Evolutionary conservation across 2,888 invertebrate species (phyloP).

Genomic region (Ennomos quercinarius): DNA sequence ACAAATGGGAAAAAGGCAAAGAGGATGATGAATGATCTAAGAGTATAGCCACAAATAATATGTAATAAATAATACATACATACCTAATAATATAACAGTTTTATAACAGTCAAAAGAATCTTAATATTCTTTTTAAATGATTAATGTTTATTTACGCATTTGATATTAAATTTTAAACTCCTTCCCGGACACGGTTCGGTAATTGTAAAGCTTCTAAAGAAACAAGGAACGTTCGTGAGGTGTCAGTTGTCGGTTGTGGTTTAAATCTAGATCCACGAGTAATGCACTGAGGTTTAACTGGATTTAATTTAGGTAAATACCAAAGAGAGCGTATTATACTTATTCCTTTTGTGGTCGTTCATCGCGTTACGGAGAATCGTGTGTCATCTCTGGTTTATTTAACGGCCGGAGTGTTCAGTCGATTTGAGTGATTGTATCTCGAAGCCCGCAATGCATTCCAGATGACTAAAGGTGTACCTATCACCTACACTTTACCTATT

Average conservation of each 20-base stretch:
- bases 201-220: slow-evolving; percentile 3
- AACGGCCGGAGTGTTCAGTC: slow-evolving; percentile 15
- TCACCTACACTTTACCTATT: no score
- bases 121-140: no score
- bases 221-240: slow-evolving; percentile 47
- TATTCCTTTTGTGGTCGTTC: slow-evolving; percentile 42
- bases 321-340: slow-evolving; percentile 4
- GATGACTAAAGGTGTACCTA: slow-evolving; percentile 12
- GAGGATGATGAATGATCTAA: no score
- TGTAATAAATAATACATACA: no score
- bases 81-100: no score
- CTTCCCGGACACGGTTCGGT: background rate
- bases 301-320: slow-evolving; percentile 44
- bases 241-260: slow-evolving; percentile 64
- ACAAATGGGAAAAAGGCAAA: no score
- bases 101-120: no score
- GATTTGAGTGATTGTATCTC: slow-evolving; percentile 19
- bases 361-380: slow-evolving; percentile 47
- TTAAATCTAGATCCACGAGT: slow-evolving; percentile 58
- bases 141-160: no score
- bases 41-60: no score
- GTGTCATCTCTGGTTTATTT: slow-evolving; percentile 39
- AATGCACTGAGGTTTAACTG: slow-evolving; percentile 49
- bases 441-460: slow-evolving; percentile 10
- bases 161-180: no score